Evolutionary conservation across 2,797 vertebrate species (phyloP), one percentile per base, ranked within the genome.

Genomic region (Micropoecilia bifurca): DNA sequence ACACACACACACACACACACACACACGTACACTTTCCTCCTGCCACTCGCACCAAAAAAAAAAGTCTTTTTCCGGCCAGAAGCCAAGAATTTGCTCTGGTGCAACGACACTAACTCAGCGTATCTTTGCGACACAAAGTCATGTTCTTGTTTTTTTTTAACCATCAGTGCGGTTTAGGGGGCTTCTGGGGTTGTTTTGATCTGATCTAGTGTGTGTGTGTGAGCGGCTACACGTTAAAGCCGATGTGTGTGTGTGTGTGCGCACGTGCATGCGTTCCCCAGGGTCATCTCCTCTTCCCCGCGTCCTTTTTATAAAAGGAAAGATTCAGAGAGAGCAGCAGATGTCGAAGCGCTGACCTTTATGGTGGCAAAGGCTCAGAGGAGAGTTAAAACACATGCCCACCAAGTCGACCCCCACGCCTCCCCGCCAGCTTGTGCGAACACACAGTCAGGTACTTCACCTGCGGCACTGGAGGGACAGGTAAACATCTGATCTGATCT

Each of bases 321-420:
- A 90, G 91, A 92, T 92, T 90, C 90, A 92, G 91, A 95, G 84
- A 89, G 91, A 92, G 89, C 91, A 94, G 92, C 93, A 94, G 93
- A 94, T 94, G 93, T 93, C 84, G 78, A 91, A 89, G 93, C 88
- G 43, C 88, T 93, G 93, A 95, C 94, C 94, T 95, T 95, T 95
- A 90, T 93, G 90, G 88, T 89, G 92, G 92, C 93, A 90, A 88
- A 90, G 91, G 91, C 90, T 90, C 69, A 20, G 86, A 88, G 86
- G 87, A 61, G 88, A 93, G 92, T 93, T 94, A 90, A 95, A 95
- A 93, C 90, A 90, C 85, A 83, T 74, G 83, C 81, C 28, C 79
- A 75, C 81, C 28, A 78, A 75, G 73, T 75, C 36, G 57, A 69
- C 77, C 87, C 78, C 59, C 13, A 7, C 2, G 3, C 55, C 39